Conservation (phyloP, 2,113 vertebrate genomes). For the Dipodomys spectabilis region DNA sequence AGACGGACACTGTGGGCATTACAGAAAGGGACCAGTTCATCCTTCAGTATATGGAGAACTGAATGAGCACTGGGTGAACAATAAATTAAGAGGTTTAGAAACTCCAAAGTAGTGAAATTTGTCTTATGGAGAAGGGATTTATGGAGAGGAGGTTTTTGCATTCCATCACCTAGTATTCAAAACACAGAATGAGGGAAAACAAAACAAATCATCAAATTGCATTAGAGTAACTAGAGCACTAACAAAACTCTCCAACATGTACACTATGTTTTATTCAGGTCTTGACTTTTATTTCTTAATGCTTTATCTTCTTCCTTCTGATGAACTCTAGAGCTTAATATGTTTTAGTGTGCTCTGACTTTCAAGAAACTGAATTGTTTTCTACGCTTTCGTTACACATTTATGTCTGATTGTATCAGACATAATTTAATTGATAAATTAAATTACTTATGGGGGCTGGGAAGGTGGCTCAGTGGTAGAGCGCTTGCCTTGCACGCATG, state of each 20-base stretch:
- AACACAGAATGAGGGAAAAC: slow-evolving; percentile 10
- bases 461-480: too few relatives aligned
- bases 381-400: not conserved
- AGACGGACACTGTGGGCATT: not conserved
- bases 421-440: too few relatives aligned
- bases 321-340: not conserved
- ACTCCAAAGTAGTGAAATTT: not conserved
- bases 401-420: not conserved
- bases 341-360: not conserved
- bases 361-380: not conserved
- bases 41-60: not conserved
- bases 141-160: not conserved
- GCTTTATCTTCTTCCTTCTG: slow-evolving; percentile 9
- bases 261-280: not conserved
- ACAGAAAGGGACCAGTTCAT: not conserved
- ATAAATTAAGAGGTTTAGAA: slow-evolving; percentile 15
- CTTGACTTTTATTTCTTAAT: not conserved
- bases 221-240: not conserved
- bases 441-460: too few relatives aligned
- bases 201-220: not conserved
- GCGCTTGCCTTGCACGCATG: too few relatives aligned
- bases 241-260: not conserved
- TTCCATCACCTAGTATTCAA: not conserved
- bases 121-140: not conserved
- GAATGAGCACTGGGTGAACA: not conserved